Conservation (phyloP, 1,140 invertebrate genomes). For the Bombyx mandarina region DNA sequence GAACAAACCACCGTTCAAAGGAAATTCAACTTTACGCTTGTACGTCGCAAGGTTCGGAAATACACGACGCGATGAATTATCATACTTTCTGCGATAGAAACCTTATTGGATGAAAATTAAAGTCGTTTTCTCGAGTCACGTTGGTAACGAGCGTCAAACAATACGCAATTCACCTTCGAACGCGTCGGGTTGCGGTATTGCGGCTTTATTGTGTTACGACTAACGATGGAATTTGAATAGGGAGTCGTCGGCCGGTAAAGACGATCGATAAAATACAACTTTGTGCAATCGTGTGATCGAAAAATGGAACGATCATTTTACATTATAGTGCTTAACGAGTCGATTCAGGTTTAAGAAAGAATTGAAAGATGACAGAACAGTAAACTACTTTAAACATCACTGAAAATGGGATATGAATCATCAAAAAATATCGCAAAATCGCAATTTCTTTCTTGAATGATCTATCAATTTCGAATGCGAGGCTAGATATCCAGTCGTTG, state of each 20-base stretch:
- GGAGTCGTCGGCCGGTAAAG: slow-evolving; percentile 35
- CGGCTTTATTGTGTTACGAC: slow-evolving; percentile 65
- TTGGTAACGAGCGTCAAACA: slow-evolving; percentile 59
- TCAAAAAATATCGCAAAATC: no score
- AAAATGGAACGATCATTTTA: slow-evolving; percentile 1
- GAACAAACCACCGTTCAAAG: slow-evolving; percentile 29
- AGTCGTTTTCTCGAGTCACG: slow-evolving; percentile 57
- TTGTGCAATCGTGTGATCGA: slow-evolving; percentile 29
- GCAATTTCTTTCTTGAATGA: neutral
- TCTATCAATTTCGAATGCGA: slow-evolving; percentile 51
- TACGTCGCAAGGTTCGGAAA: slow-evolving; percentile 22
- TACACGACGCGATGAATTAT: slow-evolving; percentile 5
- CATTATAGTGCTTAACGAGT: neutral
- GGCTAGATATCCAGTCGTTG: slow-evolving; percentile 48
- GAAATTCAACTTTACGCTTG: slow-evolving; percentile 22
- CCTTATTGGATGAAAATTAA: slow-evolving; percentile 51
- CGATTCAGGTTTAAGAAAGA: neutral
- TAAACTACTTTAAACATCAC: no score
- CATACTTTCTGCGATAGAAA: slow-evolving; percentile 39
- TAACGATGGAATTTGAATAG: slow-evolving; percentile 57
- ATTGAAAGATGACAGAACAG: no score
- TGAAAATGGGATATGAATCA: no score
- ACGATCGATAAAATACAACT: slow-evolving; percentile 38
- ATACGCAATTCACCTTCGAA: slow-evolving; percentile 70
- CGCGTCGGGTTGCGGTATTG: slow-evolving; percentile 66